These are phyloP conservation scores for Montipora efflorescens DNA, from an alignment of 64 coral and sea anemone species.

Conservation along the genomic window DNA sequence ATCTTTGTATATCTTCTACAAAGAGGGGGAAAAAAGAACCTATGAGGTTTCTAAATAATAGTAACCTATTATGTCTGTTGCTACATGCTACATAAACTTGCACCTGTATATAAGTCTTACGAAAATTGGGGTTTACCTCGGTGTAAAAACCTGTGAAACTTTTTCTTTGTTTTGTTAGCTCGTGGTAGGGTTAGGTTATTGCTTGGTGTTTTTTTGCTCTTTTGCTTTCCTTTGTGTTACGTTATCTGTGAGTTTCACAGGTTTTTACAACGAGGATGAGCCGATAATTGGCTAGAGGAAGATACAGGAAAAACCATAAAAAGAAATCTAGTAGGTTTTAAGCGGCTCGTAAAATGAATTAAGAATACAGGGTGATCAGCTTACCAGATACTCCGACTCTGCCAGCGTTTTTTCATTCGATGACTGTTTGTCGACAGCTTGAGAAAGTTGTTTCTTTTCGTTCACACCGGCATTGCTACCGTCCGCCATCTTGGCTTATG, in stretches of 20 bases:
- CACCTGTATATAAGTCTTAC: no score
- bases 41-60: background rate
- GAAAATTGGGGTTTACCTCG: no score
- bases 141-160: no score
- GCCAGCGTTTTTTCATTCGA: background rate
- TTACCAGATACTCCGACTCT: conserved; percentile 10
- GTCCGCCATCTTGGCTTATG: conserved; percentile 65
- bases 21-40: background rate
- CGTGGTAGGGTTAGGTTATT: no score
- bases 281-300: background rate
- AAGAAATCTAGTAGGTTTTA: background rate
- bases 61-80: background rate
- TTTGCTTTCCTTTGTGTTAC: no score
- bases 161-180: no score
- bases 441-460: background rate
- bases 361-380: background rate
- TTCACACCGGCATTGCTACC: background rate
- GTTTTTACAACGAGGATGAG: no score
- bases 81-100: background rate
- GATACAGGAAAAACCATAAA: background rate
- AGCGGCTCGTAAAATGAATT: background rate
- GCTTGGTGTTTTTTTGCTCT: no score
- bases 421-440: background rate
- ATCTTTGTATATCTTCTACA: conserved; percentile 41
- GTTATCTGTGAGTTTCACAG: no score